These are phyloP conservation scores for Vollenhovia emeryi DNA, from an alignment of 1,140 invertebrate genomes.

Conservation along the genomic window DNA sequence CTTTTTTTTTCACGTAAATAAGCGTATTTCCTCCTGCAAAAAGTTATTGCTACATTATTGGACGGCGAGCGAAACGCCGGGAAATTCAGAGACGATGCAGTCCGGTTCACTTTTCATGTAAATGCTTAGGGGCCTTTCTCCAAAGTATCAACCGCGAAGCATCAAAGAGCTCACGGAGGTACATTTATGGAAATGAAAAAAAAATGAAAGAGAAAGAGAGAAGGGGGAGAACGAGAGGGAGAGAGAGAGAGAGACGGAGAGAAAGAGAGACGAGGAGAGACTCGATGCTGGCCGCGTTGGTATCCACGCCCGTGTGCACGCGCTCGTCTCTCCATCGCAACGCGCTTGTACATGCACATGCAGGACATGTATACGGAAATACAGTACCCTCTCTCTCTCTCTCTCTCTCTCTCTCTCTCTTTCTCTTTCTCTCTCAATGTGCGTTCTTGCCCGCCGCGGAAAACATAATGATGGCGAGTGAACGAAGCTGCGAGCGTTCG, in stretches of 20 bases:
- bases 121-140: background rate
- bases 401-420: background rate
- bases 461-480: slow-evolving; percentile 83
- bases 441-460: slow-evolving; percentile 75
- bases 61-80: background rate
- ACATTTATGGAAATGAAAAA: slow-evolving; percentile 35
- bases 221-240: too few relatives aligned
- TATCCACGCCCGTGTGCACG: slow-evolving; percentile 50
- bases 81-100: background rate
- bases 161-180: slow-evolving; percentile 9
- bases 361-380: slow-evolving; percentile 47
- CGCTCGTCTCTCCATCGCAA: slow-evolving; percentile 24
- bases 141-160: slow-evolving; percentile 48
- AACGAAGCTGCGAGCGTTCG: slow-evolving; percentile 68
- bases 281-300: slow-evolving; percentile 27
- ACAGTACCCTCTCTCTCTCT: slow-evolving; percentile 21
- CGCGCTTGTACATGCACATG: slow-evolving; percentile 20
- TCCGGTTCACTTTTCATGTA: slow-evolving; percentile 38
- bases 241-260: too few relatives aligned
- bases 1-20: background rate
- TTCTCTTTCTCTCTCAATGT: slow-evolving; percentile 1
- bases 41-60: background rate
- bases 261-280: too few relatives aligned
- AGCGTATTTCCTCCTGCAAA: background rate
- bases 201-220: background rate